Base-by-base conservation (phyloP, 2,888 invertebrate species). In the Scaptomyza polygonia region DNA sequence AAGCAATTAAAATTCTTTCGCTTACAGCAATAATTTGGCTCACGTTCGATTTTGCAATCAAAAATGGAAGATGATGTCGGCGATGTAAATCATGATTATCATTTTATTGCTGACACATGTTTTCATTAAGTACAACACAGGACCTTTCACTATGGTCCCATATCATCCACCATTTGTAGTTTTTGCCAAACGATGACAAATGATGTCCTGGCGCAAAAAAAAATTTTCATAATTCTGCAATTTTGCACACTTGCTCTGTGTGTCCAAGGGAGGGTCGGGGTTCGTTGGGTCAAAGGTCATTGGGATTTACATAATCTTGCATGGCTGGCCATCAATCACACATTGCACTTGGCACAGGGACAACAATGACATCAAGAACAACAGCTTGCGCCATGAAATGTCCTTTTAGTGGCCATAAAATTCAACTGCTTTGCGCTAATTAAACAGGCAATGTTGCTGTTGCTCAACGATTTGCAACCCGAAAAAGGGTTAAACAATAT, bases 61-160 rank as follows among this genome's bases (percentile, higher is more conserved):
- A 45, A 66, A 45, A 70, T 67, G 25, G 54, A 61, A 59, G 70
- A 67, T 66, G 70, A 67, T 59, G 12, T 47, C 32, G 18, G 32
- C 57, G 82, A 84, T 89, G 90, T 90, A 90, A 90, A 90, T 90
- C 90, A 90, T 90, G 89, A 90, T 90, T 90, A 90, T 87, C 83
- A 81, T 89, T 90, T 89, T 88, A 88, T 89, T 79, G 89, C 89
- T 78, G 89, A 88, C 89, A 89, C 86, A 88, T 88, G 86, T 79
- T 83, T 82, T 81, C 79, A 83, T 83, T 83, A 83, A 72, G 69
- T n/a, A n/a, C n/a, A n/a, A n/a, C n/a, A 64, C n/a, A 48, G 14
- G 14, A 27, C 34, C 44, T 14, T 8, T 11, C 8, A 7, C 27
- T 9, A n/a, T 16, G 1, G 30, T 18, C 18, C 16, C 16, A 30